Evolutionary conservation across 2,888 invertebrate genomes (phyloP).

Genomic region (Megaustenia siamemsis): DNA sequence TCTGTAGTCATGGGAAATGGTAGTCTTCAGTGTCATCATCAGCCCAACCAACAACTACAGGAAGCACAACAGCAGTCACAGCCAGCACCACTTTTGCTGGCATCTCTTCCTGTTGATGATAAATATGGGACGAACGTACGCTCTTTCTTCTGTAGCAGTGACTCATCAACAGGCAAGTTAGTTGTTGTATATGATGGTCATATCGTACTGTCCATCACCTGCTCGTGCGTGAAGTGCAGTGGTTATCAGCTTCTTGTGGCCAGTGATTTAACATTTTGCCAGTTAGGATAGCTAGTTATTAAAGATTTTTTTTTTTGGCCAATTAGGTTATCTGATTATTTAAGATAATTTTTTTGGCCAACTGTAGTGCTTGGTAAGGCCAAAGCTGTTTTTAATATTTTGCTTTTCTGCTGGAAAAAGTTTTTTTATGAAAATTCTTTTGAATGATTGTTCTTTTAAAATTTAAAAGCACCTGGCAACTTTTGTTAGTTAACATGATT

Average conservation of each 20-base stretch:
- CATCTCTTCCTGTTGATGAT: conserved; percentile 62
- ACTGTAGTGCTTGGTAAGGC: no score
- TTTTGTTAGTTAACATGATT: no score
- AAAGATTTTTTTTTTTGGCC: background rate
- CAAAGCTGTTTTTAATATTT: no score
- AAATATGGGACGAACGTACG: conserved; percentile 70
- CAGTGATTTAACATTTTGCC: background rate
- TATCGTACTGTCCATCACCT: background rate
- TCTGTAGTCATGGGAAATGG: conserved; percentile 25
- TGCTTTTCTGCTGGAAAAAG: no score
- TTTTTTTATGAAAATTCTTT: no score
- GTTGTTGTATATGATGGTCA: conserved; percentile 19
- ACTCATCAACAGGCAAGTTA: conserved; percentile 71
- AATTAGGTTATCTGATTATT: no score
- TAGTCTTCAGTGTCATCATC: conserved; percentile 18
- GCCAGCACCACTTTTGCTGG: conserved; percentile 24
- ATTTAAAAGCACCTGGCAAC: no score
- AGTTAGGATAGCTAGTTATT: background rate
- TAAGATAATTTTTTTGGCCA: no score
- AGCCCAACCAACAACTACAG: background rate
- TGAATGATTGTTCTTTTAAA: no score
- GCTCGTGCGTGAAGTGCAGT: background rate
- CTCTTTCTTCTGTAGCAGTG: conserved; percentile 76
- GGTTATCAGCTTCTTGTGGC: background rate
- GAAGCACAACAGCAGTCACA: conserved; percentile 24